Conservation (phyloP, 2,797 vertebrate genomes). For the Poecilia wingei region DNA sequence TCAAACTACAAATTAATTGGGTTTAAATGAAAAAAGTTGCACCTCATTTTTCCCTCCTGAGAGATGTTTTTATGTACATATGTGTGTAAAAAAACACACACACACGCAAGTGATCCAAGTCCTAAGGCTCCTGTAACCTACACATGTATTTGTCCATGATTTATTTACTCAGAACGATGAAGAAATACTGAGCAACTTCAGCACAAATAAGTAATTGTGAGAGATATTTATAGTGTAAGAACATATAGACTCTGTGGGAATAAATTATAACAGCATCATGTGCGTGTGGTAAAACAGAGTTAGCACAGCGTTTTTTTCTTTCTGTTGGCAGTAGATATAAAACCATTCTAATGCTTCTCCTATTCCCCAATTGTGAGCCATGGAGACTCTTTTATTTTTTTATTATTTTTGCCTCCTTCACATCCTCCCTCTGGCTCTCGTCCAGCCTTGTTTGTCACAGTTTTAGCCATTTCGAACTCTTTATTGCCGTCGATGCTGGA, state of each 20-base stretch:
- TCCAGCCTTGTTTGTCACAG: not conserved
- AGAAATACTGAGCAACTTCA: constrained; percentile 22
- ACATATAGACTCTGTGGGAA: constrained; percentile 2
- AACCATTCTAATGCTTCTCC: not conserved
- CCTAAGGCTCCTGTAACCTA: constrained; percentile 11
- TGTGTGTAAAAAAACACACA: constrained; percentile 2
- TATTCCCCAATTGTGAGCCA: not conserved
- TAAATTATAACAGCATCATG: not conserved
- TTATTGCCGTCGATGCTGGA: not conserved
- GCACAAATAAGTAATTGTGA: constrained; percentile 46
- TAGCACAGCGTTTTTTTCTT: not conserved
- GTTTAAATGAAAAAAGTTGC: constrained; percentile 53
- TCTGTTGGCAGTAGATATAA: not conserved
- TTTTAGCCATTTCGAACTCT: not conserved
- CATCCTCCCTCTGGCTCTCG: not conserved
- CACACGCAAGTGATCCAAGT: constrained; percentile 14
- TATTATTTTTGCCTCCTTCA: not conserved
- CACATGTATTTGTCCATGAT: constrained; percentile 44
- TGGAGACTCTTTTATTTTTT: not conserved
- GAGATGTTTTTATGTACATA: not conserved
- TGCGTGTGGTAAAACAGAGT: not conserved
- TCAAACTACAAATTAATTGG: constrained; percentile 75
- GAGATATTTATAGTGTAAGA: constrained; percentile 32
- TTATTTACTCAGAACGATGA: constrained; percentile 34
- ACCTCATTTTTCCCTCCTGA: constrained; percentile 26